These are phyloP conservation scores for Lissonota sp. DNA, from an alignment of 2,888 invertebrate genomes.

Conservation along the genomic window DNA sequence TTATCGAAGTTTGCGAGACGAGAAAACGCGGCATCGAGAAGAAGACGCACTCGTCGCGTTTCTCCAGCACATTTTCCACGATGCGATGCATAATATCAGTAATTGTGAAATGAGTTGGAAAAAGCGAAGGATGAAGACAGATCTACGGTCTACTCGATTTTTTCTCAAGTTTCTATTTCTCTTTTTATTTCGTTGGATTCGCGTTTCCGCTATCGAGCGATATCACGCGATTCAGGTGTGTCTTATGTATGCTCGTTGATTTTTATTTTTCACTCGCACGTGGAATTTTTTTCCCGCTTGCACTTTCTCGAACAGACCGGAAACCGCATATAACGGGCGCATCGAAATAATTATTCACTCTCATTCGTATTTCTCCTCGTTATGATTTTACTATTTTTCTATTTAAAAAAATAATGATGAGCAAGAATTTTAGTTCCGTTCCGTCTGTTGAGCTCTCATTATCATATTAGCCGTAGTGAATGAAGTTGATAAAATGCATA, in stretches of 20 bases:
- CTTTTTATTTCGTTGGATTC: not conserved
- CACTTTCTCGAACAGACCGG: constrained; percentile 30
- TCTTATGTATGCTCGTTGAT: not conserved
- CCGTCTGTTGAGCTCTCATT: too few relatives aligned
- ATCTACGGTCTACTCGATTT: too few relatives aligned
- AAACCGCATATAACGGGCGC: not conserved
- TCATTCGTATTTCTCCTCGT: not conserved
- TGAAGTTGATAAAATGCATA: too few relatives aligned
- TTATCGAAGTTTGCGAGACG: too few relatives aligned
- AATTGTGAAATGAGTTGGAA: not conserved
- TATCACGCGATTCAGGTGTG: not conserved
- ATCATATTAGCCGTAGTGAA: too few relatives aligned
- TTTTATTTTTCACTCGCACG: not conserved
- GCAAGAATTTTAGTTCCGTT: too few relatives aligned
- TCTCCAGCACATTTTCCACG: constrained; percentile 26
- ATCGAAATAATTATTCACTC: not conserved
- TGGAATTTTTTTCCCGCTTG: constrained; percentile 30
- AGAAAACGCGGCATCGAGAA: too few relatives aligned
- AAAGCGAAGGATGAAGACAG: too few relatives aligned
- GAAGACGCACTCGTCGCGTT: constrained; percentile 14
- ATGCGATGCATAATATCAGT: not conserved
- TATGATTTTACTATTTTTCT: too few relatives aligned
- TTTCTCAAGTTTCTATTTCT: not conserved
- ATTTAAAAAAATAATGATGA: too few relatives aligned
- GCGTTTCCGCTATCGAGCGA: not conserved